Evolutionary conservation across 2,888 invertebrate genomes (phyloP).

Genomic region (Ichneumon xanthorius): DNA sequence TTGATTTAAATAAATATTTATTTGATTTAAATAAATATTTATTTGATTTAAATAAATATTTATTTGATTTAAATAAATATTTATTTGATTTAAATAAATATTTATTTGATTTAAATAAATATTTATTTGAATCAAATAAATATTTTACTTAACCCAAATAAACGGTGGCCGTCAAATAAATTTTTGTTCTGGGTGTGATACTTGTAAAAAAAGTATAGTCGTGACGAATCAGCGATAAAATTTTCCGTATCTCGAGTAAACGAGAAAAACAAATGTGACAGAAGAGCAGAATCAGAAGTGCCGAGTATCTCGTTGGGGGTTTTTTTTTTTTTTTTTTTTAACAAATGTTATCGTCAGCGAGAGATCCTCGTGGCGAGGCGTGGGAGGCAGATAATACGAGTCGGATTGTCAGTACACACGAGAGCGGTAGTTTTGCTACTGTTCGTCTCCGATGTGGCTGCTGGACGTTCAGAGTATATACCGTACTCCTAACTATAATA

Average conservation of each 20-base stretch:
- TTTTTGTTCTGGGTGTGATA: no score
- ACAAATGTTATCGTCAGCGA: slow-evolving; percentile 21
- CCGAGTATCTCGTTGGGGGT: slow-evolving; percentile 26
- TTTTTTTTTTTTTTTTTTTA: not conserved
- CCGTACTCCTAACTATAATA: slow-evolving; percentile 73
- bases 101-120: no score
- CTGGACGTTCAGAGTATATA: slow-evolving; percentile 52
- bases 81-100: no score
- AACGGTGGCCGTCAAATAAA: no score
- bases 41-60: no score
- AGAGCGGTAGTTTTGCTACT: slow-evolving; percentile 31
- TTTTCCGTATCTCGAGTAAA: slow-evolving; percentile 6
- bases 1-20: no score
- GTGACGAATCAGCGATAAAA: slow-evolving; percentile 9
- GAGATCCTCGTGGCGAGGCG: slow-evolving; percentile 36
- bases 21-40: no score
- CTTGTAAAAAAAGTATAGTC: not conserved
- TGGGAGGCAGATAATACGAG: slow-evolving; percentile 61
- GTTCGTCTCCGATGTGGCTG: slow-evolving; percentile 25
- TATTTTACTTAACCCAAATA: no score
- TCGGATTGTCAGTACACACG: slow-evolving; percentile 27
- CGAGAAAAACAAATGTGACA: not conserved
- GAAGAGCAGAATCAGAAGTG: not conserved
- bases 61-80: no score
- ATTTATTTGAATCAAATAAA: no score